These are phyloP conservation scores for Intellagama lesueurii DNA, from an alignment of 2,797 vertebrate species.

Conservation along the genomic window DNA sequence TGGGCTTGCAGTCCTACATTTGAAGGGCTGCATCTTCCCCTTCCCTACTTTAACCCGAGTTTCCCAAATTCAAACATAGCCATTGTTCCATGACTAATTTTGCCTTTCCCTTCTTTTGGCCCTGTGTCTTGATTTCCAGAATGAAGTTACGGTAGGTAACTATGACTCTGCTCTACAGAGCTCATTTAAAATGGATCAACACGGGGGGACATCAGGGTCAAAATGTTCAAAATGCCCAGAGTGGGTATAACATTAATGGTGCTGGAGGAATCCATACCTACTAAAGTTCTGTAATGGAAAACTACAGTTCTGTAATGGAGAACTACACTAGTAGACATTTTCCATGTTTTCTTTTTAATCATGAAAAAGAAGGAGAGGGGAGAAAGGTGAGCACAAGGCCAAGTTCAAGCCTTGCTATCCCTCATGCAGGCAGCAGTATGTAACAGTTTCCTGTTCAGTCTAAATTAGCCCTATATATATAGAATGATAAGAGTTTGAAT, in stretches of 20 bases:
- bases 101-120: neutral
- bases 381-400: neutral
- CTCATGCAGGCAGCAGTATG: neutral
- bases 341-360: neutral
- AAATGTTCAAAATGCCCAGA: constrained; percentile 94
- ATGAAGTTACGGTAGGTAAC: constrained; percentile 45
- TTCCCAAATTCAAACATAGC: neutral
- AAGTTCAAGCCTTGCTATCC: neutral
- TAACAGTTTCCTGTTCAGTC: neutral
- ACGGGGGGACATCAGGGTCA: constrained; percentile 91
- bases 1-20: neutral
- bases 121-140: neutral
- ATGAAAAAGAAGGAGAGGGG: neutral
- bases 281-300: constrained; percentile 78
- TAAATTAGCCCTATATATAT: neutral
- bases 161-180: constrained; percentile 68
- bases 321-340: neutral
- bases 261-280: constrained; percentile 87
- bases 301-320: neutral
- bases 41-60: neutral
- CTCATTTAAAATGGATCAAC: constrained; percentile 90
- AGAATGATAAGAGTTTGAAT: neutral
- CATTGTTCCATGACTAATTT: neutral
- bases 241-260: constrained; percentile 92
- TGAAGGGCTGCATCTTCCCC: neutral